phyloP scores from a whole-genome alignment of 1,140 invertebrate genomes.

The Macrobrachium rosenbergii region DNA sequence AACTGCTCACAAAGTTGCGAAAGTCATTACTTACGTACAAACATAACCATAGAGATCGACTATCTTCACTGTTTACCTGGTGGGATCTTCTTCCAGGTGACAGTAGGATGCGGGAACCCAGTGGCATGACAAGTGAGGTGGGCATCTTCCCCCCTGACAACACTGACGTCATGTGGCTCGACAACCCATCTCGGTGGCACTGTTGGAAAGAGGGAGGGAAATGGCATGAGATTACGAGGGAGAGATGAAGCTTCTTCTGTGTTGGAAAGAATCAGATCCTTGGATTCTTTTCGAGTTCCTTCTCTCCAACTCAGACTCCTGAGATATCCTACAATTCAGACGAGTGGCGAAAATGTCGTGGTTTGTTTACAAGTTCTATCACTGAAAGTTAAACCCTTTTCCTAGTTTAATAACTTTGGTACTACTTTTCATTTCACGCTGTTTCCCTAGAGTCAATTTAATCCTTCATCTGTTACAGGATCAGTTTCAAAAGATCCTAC shows the following conservation, averaged over 20 bases:
- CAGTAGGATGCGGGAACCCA: slow-evolving; percentile 70
- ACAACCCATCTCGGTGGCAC: slow-evolving; percentile 72
- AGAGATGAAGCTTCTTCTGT: neutral
- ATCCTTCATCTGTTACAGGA: too few relatives aligned
- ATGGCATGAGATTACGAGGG: neutral
- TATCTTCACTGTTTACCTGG: slow-evolving; percentile 34
- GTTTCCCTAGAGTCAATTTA: too few relatives aligned
- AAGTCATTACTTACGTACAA: neutral
- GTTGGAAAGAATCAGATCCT: neutral
- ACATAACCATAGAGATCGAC: neutral
- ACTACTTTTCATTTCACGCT: too few relatives aligned
- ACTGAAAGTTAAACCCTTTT: too few relatives aligned
- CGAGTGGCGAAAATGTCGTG: too few relatives aligned
- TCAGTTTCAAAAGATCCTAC: too few relatives aligned
- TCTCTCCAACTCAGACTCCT: too few relatives aligned
- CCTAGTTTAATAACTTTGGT: too few relatives aligned
- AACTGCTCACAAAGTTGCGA: too few relatives aligned
- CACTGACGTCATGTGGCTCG: slow-evolving; percentile 70
- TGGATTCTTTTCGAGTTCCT: too few relatives aligned
- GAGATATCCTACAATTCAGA: too few relatives aligned
- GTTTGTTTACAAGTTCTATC: too few relatives aligned
- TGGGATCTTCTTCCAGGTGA: slow-evolving; percentile 69
- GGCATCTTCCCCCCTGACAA: slow-evolving; percentile 69
- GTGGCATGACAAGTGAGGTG: slow-evolving; percentile 70
- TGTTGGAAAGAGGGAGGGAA: slow-evolving; percentile 55